phyloP scores from a whole-genome alignment of 2,888 invertebrate species.

The Tenthredo notha region DNA sequence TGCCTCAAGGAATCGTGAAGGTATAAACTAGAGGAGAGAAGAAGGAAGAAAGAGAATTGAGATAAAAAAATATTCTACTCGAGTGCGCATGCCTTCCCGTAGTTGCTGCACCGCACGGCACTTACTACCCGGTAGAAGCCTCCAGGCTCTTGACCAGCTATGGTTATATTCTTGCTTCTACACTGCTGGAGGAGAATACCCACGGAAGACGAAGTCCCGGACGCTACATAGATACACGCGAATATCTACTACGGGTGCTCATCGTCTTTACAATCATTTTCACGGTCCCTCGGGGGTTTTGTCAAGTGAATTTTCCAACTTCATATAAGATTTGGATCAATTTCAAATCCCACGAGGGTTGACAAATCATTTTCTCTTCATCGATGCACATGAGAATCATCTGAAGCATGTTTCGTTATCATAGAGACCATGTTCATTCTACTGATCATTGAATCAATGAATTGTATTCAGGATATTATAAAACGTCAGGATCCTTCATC shows the following conservation, averaged over 20 bases:
- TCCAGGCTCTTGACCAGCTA: constrained; percentile 52
- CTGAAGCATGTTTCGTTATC: not conserved
- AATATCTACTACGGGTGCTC: constrained; percentile 37
- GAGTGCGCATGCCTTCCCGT: constrained; percentile 47
- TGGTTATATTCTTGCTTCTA: constrained; percentile 60
- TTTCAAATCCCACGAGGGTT: not conserved
- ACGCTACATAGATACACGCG: constrained; percentile 32
- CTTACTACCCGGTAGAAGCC: constrained; percentile 52
- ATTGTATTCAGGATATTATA: not conserved
- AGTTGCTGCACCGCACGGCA: constrained; percentile 27
- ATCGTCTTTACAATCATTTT: not conserved
- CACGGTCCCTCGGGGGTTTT: not conserved
- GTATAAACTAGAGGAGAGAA: constrained; percentile 59
- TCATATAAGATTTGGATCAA: not conserved
- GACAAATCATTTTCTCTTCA: not conserved
- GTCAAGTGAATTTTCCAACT: not conserved
- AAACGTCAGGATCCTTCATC: not conserved
- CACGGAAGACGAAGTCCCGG: constrained; percentile 36
- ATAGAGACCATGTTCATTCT: not conserved
- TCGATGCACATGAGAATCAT: not conserved
- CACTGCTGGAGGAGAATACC: constrained; percentile 2
- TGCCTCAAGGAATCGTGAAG: constrained; percentile 60
- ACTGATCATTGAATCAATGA: not conserved
- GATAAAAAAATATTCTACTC: constrained; percentile 58
- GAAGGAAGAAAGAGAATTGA: constrained; percentile 51